phyloP scores from a whole-genome alignment of 2,113 vertebrate species.

The Falcunculus frontatus region DNA sequence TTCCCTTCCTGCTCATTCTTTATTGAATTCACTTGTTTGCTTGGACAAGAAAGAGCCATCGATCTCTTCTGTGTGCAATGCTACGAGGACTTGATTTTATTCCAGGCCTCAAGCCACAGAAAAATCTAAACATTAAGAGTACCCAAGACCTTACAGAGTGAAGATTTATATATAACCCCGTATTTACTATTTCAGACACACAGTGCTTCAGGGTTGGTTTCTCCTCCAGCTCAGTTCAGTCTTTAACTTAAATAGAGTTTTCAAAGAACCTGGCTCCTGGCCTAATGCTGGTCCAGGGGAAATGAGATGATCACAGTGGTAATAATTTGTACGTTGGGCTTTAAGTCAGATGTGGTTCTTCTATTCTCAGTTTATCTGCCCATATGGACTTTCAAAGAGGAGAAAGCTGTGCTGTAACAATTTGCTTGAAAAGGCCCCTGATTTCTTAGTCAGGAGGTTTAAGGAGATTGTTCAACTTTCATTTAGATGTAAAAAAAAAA shows the following conservation, averaged over 20 bases:
- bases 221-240: background rate
- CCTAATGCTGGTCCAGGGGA: background rate
- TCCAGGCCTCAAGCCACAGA: background rate
- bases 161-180: background rate
- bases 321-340: conserved; percentile 54
- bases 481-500: background rate
- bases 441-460: conserved; percentile 42
- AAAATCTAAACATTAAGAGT: background rate
- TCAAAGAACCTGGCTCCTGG: background rate
- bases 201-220: background rate
- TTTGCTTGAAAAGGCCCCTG: conserved; percentile 56
- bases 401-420: conserved; percentile 58
- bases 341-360: conserved; percentile 65
- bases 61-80: background rate
- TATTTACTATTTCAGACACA: background rate
- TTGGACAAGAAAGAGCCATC: background rate
- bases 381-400: conserved; percentile 62
- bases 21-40: background rate
- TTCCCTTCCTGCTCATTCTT: background rate
- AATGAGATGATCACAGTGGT: conserved; percentile 7
- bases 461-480: conserved; percentile 18
- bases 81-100: background rate
- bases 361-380: conserved; percentile 65
- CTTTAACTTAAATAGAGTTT: background rate
- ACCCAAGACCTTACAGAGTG: background rate